phyloP scores from a whole-genome alignment of 2,113 vertebrate species.

The Lethenteron camtschaticum region DNA sequence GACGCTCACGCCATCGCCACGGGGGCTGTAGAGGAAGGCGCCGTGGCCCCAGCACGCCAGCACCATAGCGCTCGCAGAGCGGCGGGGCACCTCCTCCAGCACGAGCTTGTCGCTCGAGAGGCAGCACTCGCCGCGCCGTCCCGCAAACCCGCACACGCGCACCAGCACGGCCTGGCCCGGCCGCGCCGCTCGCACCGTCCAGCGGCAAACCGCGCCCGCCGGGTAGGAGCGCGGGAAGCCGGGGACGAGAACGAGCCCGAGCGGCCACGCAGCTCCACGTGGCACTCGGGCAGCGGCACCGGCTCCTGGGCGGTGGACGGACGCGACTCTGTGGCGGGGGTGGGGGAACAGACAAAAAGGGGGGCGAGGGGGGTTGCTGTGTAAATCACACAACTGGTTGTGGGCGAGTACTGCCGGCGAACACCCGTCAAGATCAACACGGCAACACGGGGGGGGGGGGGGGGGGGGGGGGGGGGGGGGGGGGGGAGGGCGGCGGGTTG shows the following conservation, averaged over 20 bases:
- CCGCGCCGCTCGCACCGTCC: neutral
- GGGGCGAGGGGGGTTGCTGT: too few relatives aligned
- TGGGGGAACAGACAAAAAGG: neutral
- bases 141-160: neutral
- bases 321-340: neutral
- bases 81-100: neutral
- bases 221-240: neutral
- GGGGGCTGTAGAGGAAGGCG: neutral
- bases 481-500: too few relatives aligned
- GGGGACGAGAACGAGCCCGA: neutral
- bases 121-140: neutral
- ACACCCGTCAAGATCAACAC: too few relatives aligned
- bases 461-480: too few relatives aligned
- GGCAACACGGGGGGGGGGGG: too few relatives aligned
- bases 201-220: neutral
- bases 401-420: too few relatives aligned
- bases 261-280: neutral
- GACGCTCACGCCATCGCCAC: neutral
- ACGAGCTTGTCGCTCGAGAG: neutral
- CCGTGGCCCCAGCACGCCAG: neutral
- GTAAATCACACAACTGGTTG: too few relatives aligned
- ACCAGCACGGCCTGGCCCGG: neutral
- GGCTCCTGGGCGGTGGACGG: neutral
- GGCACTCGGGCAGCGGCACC: neutral
- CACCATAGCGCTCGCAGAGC: conserved; percentile 1